phyloP scores from a whole-genome alignment of 2,797 vertebrate species.

The Ambastaia sidthimunki region DNA sequence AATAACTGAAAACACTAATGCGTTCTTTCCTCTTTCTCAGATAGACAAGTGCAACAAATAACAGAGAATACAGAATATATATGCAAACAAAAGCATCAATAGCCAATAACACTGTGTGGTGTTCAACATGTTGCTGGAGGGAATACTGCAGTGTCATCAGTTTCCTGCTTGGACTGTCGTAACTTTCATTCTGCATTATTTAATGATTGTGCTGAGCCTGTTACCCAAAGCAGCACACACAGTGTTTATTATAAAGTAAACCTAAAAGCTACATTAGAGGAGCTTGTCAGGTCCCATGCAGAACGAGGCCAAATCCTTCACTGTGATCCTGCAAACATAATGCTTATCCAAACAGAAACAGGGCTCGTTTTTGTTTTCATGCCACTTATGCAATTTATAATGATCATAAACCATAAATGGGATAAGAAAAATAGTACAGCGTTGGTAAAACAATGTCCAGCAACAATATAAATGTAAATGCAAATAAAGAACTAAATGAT shows the following conservation, averaged over 20 bases:
- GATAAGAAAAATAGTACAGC: neutral
- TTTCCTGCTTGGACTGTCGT: conserved; percentile 1
- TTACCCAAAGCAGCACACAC: conserved; percentile 29
- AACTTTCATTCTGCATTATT: conserved; percentile 35
- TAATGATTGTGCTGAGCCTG: neutral
- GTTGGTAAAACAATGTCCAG: neutral
- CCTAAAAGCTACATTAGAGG: conserved; percentile 43
- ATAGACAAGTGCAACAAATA: conserved; percentile 38
- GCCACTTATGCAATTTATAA: conserved; percentile 9
- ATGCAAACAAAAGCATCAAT: neutral
- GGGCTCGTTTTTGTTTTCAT: neutral
- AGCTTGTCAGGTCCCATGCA: conserved; percentile 19
- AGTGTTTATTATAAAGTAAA: conserved; percentile 39
- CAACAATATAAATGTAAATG: neutral
- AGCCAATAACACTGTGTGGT: conserved; percentile 1
- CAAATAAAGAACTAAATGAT: conserved; percentile 14
- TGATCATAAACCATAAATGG: neutral
- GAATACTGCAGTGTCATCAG: conserved; percentile 32
- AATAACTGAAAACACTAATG: conserved; percentile 21
- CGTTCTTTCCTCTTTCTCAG: conserved; percentile 12
- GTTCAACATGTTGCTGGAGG: conserved; percentile 33
- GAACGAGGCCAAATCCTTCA: conserved; percentile 20
- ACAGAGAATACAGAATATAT: conserved; percentile 23
- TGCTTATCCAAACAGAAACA: conserved; percentile 23
- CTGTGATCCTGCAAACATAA: neutral